Conservation (phyloP, 2,797 vertebrate genomes). For the Thunnus albacares region DNA sequence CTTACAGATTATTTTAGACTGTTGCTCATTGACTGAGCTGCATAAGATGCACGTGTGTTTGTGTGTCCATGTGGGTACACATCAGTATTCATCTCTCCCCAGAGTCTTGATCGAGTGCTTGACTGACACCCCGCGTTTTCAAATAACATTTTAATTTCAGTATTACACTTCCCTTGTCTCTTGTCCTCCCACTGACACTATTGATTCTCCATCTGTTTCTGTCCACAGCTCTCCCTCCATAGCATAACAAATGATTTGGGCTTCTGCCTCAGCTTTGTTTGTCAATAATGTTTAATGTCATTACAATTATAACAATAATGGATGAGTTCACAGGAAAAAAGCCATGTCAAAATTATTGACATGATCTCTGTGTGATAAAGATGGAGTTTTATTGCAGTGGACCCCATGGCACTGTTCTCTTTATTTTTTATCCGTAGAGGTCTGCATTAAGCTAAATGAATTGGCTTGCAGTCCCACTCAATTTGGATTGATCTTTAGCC, state of each 20-base stretch:
- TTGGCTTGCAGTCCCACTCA: conserved; percentile 50
- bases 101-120: conserved; percentile 37
- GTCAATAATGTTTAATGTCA: conserved; percentile 81
- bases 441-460: conserved; percentile 71
- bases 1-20: not conserved
- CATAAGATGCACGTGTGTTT: not conserved
- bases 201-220: conserved; percentile 85
- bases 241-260: conserved; percentile 76
- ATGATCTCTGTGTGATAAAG: conserved; percentile 73
- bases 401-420: conserved; percentile 28
- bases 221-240: conserved; percentile 68
- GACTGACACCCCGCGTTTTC: conserved; percentile 64
- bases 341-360: conserved; percentile 75
- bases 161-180: conserved; percentile 65
- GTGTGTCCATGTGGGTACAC: conserved; percentile 9
- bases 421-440: conserved; percentile 35
- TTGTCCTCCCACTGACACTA: conserved; percentile 76
- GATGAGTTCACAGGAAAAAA: conserved; percentile 68
- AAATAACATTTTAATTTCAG: conserved; percentile 76
- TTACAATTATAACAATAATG: conserved; percentile 76
- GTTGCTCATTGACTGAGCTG: conserved; percentile 6
- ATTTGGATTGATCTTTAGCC: conserved; percentile 64
- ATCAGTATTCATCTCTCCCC: conserved; percentile 31
- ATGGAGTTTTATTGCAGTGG: conserved; percentile 41
- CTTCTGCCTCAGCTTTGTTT: conserved; percentile 57